Evolutionary conservation across 1,140 invertebrate species (phyloP), one percentile per base, ranked within the genome.

Genomic region (Hestina assimilis): DNA sequence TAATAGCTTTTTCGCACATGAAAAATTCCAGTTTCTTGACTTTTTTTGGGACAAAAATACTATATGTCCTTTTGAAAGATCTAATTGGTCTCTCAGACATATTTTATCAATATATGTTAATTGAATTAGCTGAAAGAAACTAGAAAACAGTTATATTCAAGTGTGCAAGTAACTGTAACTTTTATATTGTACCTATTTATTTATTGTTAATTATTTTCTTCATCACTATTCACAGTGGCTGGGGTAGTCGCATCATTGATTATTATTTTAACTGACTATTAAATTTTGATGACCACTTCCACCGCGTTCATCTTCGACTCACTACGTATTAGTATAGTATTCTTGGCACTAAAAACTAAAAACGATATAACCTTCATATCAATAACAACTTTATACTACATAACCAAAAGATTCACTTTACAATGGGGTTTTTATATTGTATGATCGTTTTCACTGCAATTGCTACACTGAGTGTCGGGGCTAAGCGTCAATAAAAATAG

Each of bases 231-330:
- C 70, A 74, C 70, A 63, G 60, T 60, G 50, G 46, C 47, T 58
- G 60, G 64, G 72, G 76, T 81, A 80, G 69, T 80, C 81, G 78
- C 75, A 72, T 86, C 79, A 79, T 86, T 87, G 79, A 83, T 85
- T 85, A 86, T 87, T 82, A 84, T 86, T 87, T 84, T 86, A 84
- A 86, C 81, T 82, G 66, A 79, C 82, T 83, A 87, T 86, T 86
- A 84, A 87, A 87, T 82, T 84, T 86, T 87, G 79, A 87, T 79
- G 78, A 76, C 76, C 82, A 71, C 72, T 83, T 83, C 80, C 74
- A 75, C 73, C 77, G 69, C 81, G 79, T 83, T 80, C 80, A 82
- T 83, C 77, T 87, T 78, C 75, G 69, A 79, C 77, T 77, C 63
- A 66, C 71, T 72, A 72, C 76, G 74, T 77, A 75, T 75, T 70